phyloP scores from a whole-genome alignment of 2,888 invertebrate genomes.

The Sesia bembeciformis region DNA sequence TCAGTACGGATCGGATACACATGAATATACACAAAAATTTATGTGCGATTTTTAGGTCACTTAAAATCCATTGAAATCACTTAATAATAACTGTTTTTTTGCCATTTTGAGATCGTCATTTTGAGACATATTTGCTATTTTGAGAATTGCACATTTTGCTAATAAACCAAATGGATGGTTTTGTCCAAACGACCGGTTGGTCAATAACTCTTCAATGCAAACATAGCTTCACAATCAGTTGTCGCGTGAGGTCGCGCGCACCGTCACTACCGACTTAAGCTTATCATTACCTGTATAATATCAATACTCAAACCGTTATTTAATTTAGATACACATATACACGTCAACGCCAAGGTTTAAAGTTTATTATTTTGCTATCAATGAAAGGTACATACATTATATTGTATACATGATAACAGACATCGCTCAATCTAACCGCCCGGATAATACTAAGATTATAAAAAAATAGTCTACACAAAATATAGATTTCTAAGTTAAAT shows the following conservation, averaged over 20 bases:
- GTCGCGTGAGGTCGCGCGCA: conserved; percentile 32
- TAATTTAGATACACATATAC: conserved; percentile 62
- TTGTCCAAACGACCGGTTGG: background rate
- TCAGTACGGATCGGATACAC: too few species aligned
- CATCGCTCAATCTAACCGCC: conserved; percentile 35
- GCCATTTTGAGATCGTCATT: too few species aligned
- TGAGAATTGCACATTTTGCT: too few species aligned
- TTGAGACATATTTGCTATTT: too few species aligned
- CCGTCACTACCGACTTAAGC: conserved; percentile 49
- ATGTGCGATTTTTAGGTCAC: too few species aligned
- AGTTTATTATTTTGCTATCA: conserved; percentile 43
- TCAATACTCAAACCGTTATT: conserved; percentile 20
- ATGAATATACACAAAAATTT: too few species aligned
- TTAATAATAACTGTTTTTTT: too few species aligned
- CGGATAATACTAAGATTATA: conserved; percentile 15
- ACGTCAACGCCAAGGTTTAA: conserved; percentile 50
- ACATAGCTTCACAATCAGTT: background rate
- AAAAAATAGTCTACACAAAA: conserved; percentile 9
- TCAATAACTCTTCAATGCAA: background rate
- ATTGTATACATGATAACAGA: conserved; percentile 59
- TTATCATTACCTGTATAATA: conserved; percentile 41
- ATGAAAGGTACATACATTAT: conserved; percentile 51
- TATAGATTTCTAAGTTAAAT: conserved; percentile 1
- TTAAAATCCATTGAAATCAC: too few species aligned
- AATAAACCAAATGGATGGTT: background rate